phyloP scores from a whole-genome alignment of 2,888 invertebrate species.

The Mamestra brassicae region DNA sequence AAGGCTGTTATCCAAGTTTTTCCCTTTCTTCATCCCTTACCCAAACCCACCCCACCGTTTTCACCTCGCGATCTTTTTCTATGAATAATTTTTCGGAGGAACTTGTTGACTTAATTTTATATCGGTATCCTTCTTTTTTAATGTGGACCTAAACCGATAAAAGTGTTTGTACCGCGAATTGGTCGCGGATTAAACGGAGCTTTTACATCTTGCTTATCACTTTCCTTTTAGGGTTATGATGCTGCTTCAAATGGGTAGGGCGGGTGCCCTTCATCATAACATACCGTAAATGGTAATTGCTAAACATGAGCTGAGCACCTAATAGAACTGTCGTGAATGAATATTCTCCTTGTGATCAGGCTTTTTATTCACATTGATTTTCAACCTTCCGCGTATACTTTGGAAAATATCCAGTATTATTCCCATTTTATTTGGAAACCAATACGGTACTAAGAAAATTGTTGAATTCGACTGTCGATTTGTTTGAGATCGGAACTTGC shows the following conservation, averaged over 20 bases:
- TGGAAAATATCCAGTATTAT: background rate
- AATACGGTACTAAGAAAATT: too few relatives aligned
- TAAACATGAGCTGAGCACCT: background rate
- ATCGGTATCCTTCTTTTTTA: conserved; percentile 80
- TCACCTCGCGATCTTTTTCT: conserved; percentile 85
- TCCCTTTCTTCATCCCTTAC: conserved; percentile 72
- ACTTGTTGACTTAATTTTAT: conserved; percentile 91
- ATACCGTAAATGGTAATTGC: conserved; percentile 14
- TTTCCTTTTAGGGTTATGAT: conserved; percentile 44
- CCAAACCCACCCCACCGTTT: conserved; percentile 65
- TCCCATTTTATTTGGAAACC: background rate
- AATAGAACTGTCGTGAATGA: conserved; percentile 23
- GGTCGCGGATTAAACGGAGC: conserved; percentile 52
- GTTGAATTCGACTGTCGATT: background rate
- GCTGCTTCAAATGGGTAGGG: conserved; percentile 18
- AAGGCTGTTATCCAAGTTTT: conserved; percentile 82
- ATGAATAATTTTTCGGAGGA: conserved; percentile 88
- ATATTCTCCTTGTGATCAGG: background rate
- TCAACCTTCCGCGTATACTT: background rate
- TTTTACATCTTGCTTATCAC: conserved; percentile 43
- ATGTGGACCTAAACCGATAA: conserved; percentile 62
- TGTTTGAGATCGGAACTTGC: background rate
- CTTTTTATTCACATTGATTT: background rate
- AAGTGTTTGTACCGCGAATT: conserved; percentile 61
- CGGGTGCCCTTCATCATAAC: conserved; percentile 14